Evolutionary conservation across 2,113 vertebrate genomes (phyloP), one percentile per base, ranked within the genome.

Genomic region (Grammomys dolichurus): DNA sequence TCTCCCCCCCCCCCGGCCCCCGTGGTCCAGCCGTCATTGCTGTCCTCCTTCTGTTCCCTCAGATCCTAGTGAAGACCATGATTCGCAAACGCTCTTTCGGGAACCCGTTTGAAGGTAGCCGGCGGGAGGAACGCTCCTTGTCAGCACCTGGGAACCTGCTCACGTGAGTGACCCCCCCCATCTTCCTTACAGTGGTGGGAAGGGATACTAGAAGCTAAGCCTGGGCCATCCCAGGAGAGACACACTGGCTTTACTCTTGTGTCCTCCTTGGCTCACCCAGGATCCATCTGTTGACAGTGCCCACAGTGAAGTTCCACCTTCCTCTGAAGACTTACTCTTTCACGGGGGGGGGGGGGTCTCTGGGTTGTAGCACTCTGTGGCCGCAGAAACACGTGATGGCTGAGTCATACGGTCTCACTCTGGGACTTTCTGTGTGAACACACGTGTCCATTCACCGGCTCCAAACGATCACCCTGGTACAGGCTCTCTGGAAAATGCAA

Each of bases 31-130:
- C 3, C 19, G n/a, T 87, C 72, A 63, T 51, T 1, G 24, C 20
- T 1, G 0, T 36, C 31, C 4, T 1, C 0, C 77, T 70, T 94
- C 26, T 96, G 95, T 24, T 84, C 77, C 97, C 93, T 40, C 97
- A 99, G 99, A 99, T 99, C 96, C 96, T 99, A 98, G 99, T 99
- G 80, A 99, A 99, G 98, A 99, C 99, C 0, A 99, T 99, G 99
- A 99, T 99, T 96, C 99, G 99, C 78, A 99, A 99, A 92, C 99
- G 99, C 67, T 99, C 99, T 69, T 99, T 99, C 1, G 99, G 99
- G 95, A 99, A 99, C 97, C 99, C 99, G 0, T 99, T 99, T 0
- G 99, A 99, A 72, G 99, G 99, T 97, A 99, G 98, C 95, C 99
- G 98, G 92, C 99, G 99, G 95, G 99, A 99, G 73, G 99, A 99